These are phyloP conservation scores for Trichonephila inaurata DNA, from an alignment of 1,140 invertebrate species.

Conservation along the genomic window DNA sequence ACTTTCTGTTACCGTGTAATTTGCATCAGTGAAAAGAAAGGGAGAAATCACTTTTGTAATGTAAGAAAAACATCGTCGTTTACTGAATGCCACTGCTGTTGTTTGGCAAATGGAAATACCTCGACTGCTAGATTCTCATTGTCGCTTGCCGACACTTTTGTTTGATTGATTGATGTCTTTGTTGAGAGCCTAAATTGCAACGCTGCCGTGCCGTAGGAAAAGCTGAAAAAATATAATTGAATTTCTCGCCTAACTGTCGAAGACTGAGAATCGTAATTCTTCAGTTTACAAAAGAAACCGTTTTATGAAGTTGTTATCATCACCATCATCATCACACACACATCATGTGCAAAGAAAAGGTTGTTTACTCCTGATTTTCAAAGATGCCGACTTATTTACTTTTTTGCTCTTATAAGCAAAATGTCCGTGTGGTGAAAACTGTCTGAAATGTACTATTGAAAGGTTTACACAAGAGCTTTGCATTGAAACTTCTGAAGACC, in stretches of 20 bases:
- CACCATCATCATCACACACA: neutral
- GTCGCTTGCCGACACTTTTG: conserved; percentile 4
- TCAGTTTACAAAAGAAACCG: neutral
- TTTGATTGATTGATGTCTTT: conserved; percentile 24
- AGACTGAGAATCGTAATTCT: neutral
- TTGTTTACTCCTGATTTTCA: neutral
- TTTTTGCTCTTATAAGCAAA: too few relatives aligned
- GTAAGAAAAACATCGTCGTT: neutral
- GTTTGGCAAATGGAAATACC: neutral
- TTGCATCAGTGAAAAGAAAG: neutral
- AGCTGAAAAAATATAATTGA: neutral
- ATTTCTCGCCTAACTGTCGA: neutral
- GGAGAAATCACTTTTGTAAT: neutral
- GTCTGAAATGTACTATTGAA: too few relatives aligned
- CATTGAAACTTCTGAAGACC: too few relatives aligned
- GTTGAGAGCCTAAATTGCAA: neutral
- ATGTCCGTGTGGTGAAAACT: too few relatives aligned
- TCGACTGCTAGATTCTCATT: neutral
- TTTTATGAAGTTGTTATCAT: neutral
- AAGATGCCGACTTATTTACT: too few relatives aligned
- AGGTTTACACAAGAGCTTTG: too few relatives aligned
- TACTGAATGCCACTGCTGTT: neutral
- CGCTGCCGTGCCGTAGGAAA: neutral
- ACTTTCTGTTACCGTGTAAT: neutral
- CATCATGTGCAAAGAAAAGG: neutral